A percentile compares a stretch with the other conserved stretches of the same genome.
phyloP scores from a whole-genome alignment of 2,888 invertebrate species.

The Augiades crinisus region DNA sequence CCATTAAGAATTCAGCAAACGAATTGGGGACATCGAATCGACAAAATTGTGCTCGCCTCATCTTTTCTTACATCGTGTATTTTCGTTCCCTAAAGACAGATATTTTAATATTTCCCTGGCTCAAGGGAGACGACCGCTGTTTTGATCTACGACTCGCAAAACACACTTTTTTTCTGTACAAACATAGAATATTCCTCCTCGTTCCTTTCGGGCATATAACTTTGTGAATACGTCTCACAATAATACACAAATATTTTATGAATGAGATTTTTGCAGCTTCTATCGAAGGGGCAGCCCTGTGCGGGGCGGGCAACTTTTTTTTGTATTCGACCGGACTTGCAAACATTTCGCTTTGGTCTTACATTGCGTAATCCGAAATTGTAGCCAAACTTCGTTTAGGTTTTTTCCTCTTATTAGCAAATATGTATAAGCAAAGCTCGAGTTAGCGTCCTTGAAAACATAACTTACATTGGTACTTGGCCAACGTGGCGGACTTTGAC shows the following conservation, averaged over 20 bases:
- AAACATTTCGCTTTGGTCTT: slow-evolving; percentile 17
- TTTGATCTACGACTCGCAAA: slow-evolving; percentile 66
- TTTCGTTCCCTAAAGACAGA: slow-evolving; percentile 57
- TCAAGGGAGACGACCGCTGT: slow-evolving; percentile 60
- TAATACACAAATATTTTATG: slow-evolving; percentile 59
- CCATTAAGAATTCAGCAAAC: slow-evolving; percentile 75
- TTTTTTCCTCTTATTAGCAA: neutral
- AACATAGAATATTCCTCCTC: slow-evolving; percentile 53
- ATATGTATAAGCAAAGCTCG: neutral
- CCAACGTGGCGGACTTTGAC: no score
- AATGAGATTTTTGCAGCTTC: slow-evolving; percentile 46
- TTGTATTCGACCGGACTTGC: slow-evolving; percentile 14
- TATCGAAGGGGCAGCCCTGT: slow-evolving; percentile 38
- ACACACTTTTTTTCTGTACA: slow-evolving; percentile 56
- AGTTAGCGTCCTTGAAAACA: no score
- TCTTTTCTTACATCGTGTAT: slow-evolving; percentile 71
- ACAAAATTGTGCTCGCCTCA: slow-evolving; percentile 73
- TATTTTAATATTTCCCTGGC: slow-evolving; percentile 68
- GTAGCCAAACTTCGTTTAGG: slow-evolving; percentile 16
- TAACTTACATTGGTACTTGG: no score
- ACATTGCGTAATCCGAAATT: slow-evolving; percentile 10
- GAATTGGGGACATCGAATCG: slow-evolving; percentile 77
- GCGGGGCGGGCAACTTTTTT: slow-evolving; percentile 20
- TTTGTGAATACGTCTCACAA: slow-evolving; percentile 58
- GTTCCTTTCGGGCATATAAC: slow-evolving; percentile 52